These are phyloP conservation scores for Oithona nana DNA, from an alignment of 2,888 invertebrate genomes.

Conservation along the genomic window DNA sequence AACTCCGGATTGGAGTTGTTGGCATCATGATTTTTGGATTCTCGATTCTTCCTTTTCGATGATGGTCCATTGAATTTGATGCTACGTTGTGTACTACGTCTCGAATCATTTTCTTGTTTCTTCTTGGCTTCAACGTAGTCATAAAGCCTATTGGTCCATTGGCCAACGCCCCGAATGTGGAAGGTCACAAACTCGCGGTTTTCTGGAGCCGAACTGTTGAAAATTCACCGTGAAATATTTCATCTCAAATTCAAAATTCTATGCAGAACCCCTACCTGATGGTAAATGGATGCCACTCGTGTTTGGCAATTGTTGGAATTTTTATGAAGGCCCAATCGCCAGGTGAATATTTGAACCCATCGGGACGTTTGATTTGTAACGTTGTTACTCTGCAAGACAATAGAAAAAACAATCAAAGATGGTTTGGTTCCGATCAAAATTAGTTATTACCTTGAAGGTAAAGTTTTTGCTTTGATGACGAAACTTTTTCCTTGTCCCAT, in stretches of 20 bases:
- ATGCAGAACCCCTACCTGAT: conserved; percentile 65
- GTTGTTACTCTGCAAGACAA: conserved; percentile 27
- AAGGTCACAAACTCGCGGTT: background rate
- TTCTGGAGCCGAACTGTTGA: conserved; percentile 7
- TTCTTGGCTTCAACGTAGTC: conserved; percentile 21
- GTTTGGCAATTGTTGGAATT: conserved; percentile 70
- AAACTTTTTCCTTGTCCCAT: conserved; percentile 15
- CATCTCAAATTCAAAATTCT: background rate
- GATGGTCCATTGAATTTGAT: no score
- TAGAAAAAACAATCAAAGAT: background rate
- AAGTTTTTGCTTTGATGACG: background rate
- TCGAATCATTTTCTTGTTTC: background rate
- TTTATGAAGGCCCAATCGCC: conserved; percentile 77
- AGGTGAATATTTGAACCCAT: conserved; percentile 67
- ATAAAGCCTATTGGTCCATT: conserved; percentile 27
- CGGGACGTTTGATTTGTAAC: conserved; percentile 58
- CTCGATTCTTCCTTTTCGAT: background rate
- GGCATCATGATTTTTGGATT: background rate
- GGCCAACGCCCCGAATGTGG: conserved; percentile 24
- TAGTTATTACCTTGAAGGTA: conserved; percentile 15
- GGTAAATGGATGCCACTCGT: conserved; percentile 95
- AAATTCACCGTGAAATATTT: background rate
- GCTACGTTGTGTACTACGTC: background rate
- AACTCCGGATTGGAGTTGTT: background rate
- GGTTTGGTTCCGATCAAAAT: background rate